phyloP scores from a whole-genome alignment of 2,797 vertebrate genomes.

The Centropyge bicolor region DNA sequence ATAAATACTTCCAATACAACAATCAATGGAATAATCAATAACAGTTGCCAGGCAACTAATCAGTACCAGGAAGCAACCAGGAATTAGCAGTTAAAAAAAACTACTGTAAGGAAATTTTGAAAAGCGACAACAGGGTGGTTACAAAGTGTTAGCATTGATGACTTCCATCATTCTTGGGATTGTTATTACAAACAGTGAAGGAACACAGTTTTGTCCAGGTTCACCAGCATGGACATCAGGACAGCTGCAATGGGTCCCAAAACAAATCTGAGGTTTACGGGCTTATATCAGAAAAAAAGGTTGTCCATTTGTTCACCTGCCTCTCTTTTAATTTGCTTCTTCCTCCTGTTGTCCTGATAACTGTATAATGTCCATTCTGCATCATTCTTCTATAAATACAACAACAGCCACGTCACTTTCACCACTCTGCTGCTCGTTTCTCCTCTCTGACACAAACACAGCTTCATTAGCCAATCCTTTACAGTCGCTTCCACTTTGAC shows the following conservation, averaged over 20 bases:
- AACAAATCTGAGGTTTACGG: background rate
- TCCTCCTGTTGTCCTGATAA: background rate
- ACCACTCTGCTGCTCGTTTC: background rate
- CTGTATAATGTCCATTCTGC: background rate
- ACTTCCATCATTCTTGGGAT: background rate
- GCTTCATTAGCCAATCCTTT: background rate
- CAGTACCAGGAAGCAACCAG: background rate
- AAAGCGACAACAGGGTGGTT: background rate
- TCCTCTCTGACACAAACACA: background rate
- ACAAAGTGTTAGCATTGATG: background rate
- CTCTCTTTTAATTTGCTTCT: background rate
- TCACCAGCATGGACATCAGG: background rate
- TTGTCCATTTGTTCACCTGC: background rate
- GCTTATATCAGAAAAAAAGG: background rate
- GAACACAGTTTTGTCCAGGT: background rate
- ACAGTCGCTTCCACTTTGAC: too few relatives aligned
- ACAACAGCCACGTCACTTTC: background rate
- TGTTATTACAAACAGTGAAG: background rate
- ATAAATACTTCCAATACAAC: conserved; percentile 67
- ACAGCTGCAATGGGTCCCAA: background rate
- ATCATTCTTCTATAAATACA: background rate
- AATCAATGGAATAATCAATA: conserved; percentile 55
- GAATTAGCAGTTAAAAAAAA: background rate
- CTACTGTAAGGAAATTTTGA: background rate
- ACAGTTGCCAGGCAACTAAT: conserved; percentile 42